Evolutionary conservation across 1,140 invertebrate species (phyloP).

Genomic region (Pseudomyrmex flavicornis): DNA sequence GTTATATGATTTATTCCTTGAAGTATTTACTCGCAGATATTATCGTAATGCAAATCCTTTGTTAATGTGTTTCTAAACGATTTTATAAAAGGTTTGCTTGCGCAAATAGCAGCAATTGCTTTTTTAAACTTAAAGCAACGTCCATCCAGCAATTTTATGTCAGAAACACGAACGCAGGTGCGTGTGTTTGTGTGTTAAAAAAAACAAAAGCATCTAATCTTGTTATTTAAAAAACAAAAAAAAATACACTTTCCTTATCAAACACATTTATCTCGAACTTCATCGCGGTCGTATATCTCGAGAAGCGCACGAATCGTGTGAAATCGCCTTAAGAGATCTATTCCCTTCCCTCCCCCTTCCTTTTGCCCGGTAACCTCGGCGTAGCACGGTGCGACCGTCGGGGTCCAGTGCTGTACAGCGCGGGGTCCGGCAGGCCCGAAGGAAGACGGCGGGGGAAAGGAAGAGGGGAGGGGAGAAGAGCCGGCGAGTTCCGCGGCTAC

Average conservation of each 20-base stretch:
- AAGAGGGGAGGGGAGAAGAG: constrained; percentile 9
- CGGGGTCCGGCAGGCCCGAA: constrained; percentile 35
- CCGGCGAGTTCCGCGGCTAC: constrained; percentile 64
- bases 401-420: constrained; percentile 56
- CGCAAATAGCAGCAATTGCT: no score
- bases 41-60: no score
- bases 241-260: no score
- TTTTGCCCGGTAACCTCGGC: constrained; percentile 57
- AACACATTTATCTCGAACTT: background rate
- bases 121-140: no score
- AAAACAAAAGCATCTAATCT: no score
- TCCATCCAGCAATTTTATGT: no score
- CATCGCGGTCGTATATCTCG: background rate
- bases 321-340: constrained; percentile 52
- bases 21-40: no score
- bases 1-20: no score
- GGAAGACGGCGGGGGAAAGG: background rate
- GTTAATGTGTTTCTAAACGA: no score
- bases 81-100: no score
- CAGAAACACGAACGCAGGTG: background rate
- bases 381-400: constrained; percentile 67
- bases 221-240: background rate
- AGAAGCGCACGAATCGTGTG: background rate
- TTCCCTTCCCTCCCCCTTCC: constrained; percentile 48
- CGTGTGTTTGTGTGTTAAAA: background rate